Percentiles rank a stretch among this genome's conserved stretches.
phyloP scores from a whole-genome alignment of 1,140 invertebrate genomes.

The Cotesia vestalis region DNA sequence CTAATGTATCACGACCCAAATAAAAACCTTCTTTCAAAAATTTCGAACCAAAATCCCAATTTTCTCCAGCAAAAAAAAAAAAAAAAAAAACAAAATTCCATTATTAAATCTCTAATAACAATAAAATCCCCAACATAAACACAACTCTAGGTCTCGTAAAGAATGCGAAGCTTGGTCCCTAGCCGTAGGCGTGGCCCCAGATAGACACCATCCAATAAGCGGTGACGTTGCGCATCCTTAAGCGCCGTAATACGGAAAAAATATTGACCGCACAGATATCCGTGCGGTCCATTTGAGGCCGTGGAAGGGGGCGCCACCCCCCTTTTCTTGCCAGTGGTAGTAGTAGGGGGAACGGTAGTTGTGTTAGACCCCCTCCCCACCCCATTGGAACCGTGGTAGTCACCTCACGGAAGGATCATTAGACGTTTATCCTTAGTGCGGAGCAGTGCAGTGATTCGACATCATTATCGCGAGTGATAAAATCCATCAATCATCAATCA shows the following conservation, averaged over 20 bases:
- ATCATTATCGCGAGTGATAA: slow-evolving; percentile 48
- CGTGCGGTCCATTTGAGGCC: slow-evolving; percentile 64
- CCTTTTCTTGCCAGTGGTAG: neutral
- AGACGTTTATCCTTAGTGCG: slow-evolving; percentile 56
- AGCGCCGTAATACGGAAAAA: slow-evolving; percentile 53
- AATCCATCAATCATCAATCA: neutral
- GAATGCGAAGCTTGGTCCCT: too few relatives aligned
- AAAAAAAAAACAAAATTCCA: too few relatives aligned
- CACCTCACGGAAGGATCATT: slow-evolving; percentile 61
- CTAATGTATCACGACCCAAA: too few relatives aligned
- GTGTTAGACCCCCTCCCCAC: slow-evolving; percentile 51
- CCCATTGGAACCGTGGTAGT: slow-evolving; percentile 48
- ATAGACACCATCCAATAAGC: slow-evolving; percentile 20
- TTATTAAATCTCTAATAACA: too few relatives aligned
- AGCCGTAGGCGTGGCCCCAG: neutral
- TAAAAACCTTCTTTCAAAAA: too few relatives aligned
- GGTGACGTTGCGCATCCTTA: slow-evolving; percentile 10
- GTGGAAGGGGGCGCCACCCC: slow-evolving; percentile 60
- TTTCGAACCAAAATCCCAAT: too few relatives aligned
- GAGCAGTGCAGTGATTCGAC: slow-evolving; percentile 50
- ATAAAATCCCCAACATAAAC: too few relatives aligned
- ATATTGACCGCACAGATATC: slow-evolving; percentile 63
- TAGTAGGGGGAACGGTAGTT: too few relatives aligned
- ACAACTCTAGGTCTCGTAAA: too few relatives aligned
- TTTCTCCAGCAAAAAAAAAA: too few relatives aligned